phyloP scores from a whole-genome alignment of 2,888 invertebrate genomes.

The Euclidia mi region DNA sequence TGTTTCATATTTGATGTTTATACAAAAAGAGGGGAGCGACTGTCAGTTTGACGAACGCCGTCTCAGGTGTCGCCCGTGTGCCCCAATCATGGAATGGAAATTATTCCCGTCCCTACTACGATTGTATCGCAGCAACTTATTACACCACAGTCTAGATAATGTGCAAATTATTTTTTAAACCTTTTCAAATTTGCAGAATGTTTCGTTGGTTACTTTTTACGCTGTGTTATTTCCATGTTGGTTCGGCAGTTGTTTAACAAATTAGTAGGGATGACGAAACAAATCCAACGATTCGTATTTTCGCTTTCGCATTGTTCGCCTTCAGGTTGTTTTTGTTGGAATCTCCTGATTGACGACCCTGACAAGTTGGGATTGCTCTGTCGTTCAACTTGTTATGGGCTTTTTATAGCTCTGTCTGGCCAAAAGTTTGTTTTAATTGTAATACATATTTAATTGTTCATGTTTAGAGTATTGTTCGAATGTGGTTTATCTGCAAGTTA shows the following conservation, averaged over 20 bases:
- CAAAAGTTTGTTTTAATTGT: slow-evolving; percentile 46
- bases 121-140: slow-evolving; percentile 58
- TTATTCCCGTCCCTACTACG: slow-evolving; percentile 55
- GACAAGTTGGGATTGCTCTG: slow-evolving; percentile 61
- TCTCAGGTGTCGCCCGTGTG: slow-evolving; percentile 66
- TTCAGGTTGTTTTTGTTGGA: slow-evolving; percentile 56
- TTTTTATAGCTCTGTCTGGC: slow-evolving; percentile 48
- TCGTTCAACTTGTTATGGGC: slow-evolving; percentile 49
- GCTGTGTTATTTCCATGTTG: slow-evolving; percentile 43
- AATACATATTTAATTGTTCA: slow-evolving; percentile 30
- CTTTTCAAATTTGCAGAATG: slow-evolving; percentile 18
- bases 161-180: slow-evolving; percentile 17
- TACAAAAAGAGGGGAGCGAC: slow-evolving; percentile 61
- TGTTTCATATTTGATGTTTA: slow-evolving; percentile 69
- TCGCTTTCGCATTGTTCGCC: slow-evolving; percentile 46
- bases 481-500: background rate
- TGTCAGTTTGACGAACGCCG: slow-evolving; percentile 69
- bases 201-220: slow-evolving; percentile 31
- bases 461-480: slow-evolving; percentile 13
- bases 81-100: slow-evolving; percentile 70
- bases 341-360: slow-evolving; percentile 61
- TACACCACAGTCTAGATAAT: slow-evolving; percentile 45
- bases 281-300: slow-evolving; percentile 62
- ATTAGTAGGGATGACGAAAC: slow-evolving; percentile 64
- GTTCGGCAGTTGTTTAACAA: slow-evolving; percentile 53